phyloP scores from a whole-genome alignment of 23 tunicate genomes.

The Ciona savignyi region DNA sequence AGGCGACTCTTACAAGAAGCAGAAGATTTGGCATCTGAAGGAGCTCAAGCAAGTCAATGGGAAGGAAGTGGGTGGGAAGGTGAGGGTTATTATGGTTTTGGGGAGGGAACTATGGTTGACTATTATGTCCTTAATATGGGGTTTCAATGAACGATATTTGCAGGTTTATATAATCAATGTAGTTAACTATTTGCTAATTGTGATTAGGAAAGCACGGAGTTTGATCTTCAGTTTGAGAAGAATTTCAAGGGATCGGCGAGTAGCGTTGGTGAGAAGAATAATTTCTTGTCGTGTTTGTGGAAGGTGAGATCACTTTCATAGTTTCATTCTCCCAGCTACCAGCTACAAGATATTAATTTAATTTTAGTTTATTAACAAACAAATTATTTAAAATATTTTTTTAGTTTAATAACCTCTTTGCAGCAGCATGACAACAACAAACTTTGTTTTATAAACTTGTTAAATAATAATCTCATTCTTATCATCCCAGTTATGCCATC shows the following conservation, averaged over 20 bases:
- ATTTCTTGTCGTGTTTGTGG: slow-evolving; percentile 65
- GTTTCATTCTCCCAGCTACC: too few relatives aligned
- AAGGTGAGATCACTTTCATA: slow-evolving; percentile 69
- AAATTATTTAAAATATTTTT: too few relatives aligned
- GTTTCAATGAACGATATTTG: too few relatives aligned
- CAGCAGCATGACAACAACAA: not conserved
- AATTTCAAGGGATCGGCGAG: slow-evolving; percentile 85
- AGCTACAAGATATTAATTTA: not conserved
- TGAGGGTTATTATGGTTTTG: too few relatives aligned
- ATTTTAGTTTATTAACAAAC: not conserved
- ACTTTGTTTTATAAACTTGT: not conserved
- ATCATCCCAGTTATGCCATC: slow-evolving; percentile 58
- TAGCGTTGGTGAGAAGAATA: slow-evolving; percentile 79
- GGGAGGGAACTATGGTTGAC: too few relatives aligned
- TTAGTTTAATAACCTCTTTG: too few relatives aligned
- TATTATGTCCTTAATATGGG: too few relatives aligned
- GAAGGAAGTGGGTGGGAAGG: slow-evolving; percentile 22
- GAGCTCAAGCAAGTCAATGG: slow-evolving; percentile 84
- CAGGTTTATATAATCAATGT: too few relatives aligned
- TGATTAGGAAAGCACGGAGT: slow-evolving; percentile 80
- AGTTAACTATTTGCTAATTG: too few relatives aligned
- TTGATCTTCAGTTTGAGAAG: slow-evolving; percentile 94
- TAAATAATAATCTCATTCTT: not conserved
- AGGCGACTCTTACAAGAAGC: slow-evolving; percentile 92
- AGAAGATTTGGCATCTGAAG: slow-evolving; percentile 75